Conservation (phyloP, 2,888 invertebrate species). For the Pristionchus fissidentatus region DNA sequence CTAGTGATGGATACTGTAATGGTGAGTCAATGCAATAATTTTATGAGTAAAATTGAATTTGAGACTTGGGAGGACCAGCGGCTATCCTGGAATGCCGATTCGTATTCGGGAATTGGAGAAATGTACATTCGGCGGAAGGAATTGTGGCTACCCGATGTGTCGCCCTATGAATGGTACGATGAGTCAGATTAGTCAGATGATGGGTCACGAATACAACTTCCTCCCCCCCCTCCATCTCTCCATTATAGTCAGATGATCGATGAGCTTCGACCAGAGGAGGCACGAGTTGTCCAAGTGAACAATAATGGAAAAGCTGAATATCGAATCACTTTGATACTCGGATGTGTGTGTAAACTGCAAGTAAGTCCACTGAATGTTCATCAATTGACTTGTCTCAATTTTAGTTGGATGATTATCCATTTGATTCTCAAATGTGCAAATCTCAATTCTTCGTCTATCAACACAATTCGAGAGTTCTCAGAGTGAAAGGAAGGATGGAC, state of each 20-base stretch:
- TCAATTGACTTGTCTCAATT: background rate
- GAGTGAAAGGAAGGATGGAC: background rate
- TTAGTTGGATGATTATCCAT: constrained; percentile 22
- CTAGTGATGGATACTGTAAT: background rate
- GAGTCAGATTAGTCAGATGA: background rate
- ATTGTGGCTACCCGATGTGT: constrained; percentile 31
- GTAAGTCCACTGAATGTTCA: background rate
- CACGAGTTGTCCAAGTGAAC: background rate
- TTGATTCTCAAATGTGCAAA: constrained; percentile 1
- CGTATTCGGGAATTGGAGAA: background rate
- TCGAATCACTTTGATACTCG: constrained; percentile 31
- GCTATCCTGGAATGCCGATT: background rate
- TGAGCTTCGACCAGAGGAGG: constrained; percentile 21
- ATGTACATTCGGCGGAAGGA: constrained; percentile 27
- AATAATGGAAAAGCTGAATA: background rate
- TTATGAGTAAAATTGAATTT: no score
- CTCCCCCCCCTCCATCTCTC: background rate
- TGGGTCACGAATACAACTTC: background rate
- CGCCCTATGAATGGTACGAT: constrained; percentile 40
- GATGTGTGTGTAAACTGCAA: constrained; percentile 14
- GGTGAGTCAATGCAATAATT: background rate
- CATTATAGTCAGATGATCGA: constrained; percentile 20
- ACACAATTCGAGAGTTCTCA: background rate
- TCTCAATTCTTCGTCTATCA: constrained; percentile 26
- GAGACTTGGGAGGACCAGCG: constrained; percentile 20